Evolutionary conservation across 2,113 vertebrate genomes (phyloP), one percentile per base, ranked within the genome.

Genomic region (Hippocampus abdominalis): DNA sequence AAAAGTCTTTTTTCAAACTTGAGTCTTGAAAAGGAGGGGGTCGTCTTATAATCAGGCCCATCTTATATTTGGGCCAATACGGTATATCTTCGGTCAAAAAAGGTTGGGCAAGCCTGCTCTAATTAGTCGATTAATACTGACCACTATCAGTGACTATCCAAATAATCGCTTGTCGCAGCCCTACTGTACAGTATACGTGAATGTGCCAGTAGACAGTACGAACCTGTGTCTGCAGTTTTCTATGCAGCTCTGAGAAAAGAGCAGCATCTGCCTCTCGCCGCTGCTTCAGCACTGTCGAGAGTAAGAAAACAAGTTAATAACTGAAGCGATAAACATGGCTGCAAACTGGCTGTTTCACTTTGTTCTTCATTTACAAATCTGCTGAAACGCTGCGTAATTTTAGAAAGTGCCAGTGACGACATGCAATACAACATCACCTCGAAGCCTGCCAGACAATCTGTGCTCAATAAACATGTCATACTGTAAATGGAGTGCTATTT

Each of bases 161-260:
- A 36, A 36, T 36, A 36, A 36, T 36, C 32, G 32, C 32, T 36
- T 36, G 32, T 36, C 0, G 32, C 32, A 36, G 5, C 32, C 32
- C 32, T 5, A 36, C 5, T 6, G 32, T 36, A 36, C 32, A 36
- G 32, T 36, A 36, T 36, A 36, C 13, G 42, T 2, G 13, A 13
- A 44, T 16, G 7, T 29, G 25, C n/a, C 18, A 32, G 25, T n/a
- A n/a, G 2, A 54, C n/a, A 15, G 11, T 1, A 73, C 71, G 27
- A 86, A 98, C 97, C 95, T 98, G 97, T 0, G 95, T 96, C 83
- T 97, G 92, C 0, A 99, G 94, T 79, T 97, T 99, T 78, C 96
- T 89, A 81, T 99, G 97, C 64, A 99, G 93, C 69, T 99, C 96
- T 0, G 97, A 96, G 82, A 99, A 98, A 65, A 96, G 80, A 20